These are phyloP conservation scores for Falco cherrug DNA, from an alignment of 2,797 vertebrate species.

Conservation along the genomic window DNA sequence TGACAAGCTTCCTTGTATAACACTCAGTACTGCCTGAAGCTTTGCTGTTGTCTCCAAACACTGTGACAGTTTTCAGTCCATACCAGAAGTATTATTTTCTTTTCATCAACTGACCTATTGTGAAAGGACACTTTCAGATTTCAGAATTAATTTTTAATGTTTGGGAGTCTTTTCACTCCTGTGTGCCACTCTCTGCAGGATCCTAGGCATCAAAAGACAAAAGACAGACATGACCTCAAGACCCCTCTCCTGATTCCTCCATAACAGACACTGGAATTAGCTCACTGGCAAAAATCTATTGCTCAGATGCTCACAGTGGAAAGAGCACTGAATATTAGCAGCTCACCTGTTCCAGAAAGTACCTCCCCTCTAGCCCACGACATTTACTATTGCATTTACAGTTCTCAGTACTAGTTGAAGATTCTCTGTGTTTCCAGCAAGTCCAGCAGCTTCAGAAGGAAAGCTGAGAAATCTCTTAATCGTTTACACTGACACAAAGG, in stretches of 20 bases:
- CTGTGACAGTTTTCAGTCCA: neutral
- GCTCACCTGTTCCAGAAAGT: neutral
- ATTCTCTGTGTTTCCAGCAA: neutral
- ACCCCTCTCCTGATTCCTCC: neutral
- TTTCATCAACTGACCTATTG: neutral
- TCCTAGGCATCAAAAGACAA: neutral
- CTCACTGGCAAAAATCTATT: neutral
- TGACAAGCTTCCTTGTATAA: neutral
- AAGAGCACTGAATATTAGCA: neutral
- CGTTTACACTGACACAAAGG: neutral
- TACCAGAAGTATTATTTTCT: neutral
- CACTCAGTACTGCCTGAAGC: neutral
- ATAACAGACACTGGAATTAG: neutral
- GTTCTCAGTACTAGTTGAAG: neutral
- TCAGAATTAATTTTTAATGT: neutral
- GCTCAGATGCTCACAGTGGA: neutral
- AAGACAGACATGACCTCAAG: neutral
- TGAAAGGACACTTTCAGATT: neutral
- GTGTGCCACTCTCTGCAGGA: neutral
- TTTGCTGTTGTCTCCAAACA: neutral
- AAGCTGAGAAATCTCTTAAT: neutral
- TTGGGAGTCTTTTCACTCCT: neutral
- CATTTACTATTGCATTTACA: neutral
- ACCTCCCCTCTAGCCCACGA: neutral
- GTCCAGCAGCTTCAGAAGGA: neutral